Percentiles rank a stretch among this genome's conserved stretches.
phyloP scores from a whole-genome alignment of 1,140 invertebrate species.

The Heterodera schachtii region DNA sequence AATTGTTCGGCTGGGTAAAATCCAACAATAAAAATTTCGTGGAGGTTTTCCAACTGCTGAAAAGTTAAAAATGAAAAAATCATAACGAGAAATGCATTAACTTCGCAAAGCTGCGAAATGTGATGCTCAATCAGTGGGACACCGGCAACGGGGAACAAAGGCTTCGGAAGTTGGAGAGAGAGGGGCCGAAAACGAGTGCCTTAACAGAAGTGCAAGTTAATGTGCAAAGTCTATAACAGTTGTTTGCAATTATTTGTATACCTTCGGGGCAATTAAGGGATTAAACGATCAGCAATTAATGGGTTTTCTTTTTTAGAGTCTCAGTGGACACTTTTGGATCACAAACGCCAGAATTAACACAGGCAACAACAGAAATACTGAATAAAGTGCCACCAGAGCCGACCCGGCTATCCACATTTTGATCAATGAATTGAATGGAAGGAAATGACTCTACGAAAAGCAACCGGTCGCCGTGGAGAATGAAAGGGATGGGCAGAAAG shows the following conservation, averaged over 20 bases:
- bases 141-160: conserved; percentile 92
- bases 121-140: conserved; percentile 92
- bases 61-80: conserved; percentile 46
- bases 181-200: conserved; percentile 93
- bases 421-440: conserved; percentile 13
- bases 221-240: neutral
- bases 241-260: neutral
- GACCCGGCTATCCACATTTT: conserved; percentile 54
- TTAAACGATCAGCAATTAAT: neutral
- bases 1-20: conserved; percentile 80
- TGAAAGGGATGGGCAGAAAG: conserved; percentile 6
- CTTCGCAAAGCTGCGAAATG: conserved; percentile 84
- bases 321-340: conserved; percentile 53
- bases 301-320: conserved; percentile 38
- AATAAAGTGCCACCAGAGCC: conserved; percentile 62
- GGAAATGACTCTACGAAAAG: conserved; percentile 1
- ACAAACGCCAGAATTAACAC: conserved; percentile 59
- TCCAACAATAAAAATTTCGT: conserved; percentile 90
- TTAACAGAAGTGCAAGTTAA: conserved; percentile 66
- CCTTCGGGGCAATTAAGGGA: neutral
- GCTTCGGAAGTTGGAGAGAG: conserved; percentile 93
- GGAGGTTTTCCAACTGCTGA: conserved; percentile 72
- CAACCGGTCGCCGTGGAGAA: neutral
- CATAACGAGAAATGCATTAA: conserved; percentile 45
- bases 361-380: conserved; percentile 59